Conservation (phyloP, 92 coral and sea anemone genomes). For the Phenganax stokvisi region DNA sequence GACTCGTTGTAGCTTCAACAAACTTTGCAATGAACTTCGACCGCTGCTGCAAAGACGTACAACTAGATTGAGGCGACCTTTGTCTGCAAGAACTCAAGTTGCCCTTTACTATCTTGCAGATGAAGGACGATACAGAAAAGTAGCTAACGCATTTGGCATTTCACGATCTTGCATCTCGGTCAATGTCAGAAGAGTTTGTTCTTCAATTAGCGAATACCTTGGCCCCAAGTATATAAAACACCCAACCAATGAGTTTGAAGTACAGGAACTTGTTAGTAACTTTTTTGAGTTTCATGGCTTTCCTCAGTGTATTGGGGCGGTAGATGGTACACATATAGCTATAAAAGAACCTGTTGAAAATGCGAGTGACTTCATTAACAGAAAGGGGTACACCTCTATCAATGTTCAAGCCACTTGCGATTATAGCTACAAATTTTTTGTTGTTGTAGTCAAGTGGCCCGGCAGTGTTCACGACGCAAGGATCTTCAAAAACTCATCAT, state of each 20-base stretch:
- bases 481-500: too few relatives aligned
- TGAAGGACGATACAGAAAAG: conserved; percentile 46
- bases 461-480: too few relatives aligned
- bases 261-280: conserved; percentile 11
- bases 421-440: too few relatives aligned
- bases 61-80: conserved; percentile 42
- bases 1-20: conserved; percentile 26
- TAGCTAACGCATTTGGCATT: conserved; percentile 55
- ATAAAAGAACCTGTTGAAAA: conserved; percentile 30
- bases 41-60: conserved; percentile 28
- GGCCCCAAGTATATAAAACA: conserved; percentile 8
- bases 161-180: conserved; percentile 22
- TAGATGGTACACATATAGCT: not conserved
- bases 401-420: too few relatives aligned
- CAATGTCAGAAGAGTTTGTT: not conserved
- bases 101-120: conserved; percentile 52
- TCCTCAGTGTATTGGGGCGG: conserved; percentile 9
- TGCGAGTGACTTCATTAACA: conserved; percentile 18
- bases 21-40: conserved; percentile 34
- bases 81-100: conserved; percentile 46
- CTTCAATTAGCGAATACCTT: not conserved
- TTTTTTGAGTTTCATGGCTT: conserved; percentile 34
- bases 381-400: too few relatives aligned
- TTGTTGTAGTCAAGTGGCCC: too few relatives aligned
- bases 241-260: conserved; percentile 19